These are phyloP conservation scores for Willowsia nigromaculata DNA, from an alignment of 2,888 invertebrate genomes.

Conservation along the genomic window DNA sequence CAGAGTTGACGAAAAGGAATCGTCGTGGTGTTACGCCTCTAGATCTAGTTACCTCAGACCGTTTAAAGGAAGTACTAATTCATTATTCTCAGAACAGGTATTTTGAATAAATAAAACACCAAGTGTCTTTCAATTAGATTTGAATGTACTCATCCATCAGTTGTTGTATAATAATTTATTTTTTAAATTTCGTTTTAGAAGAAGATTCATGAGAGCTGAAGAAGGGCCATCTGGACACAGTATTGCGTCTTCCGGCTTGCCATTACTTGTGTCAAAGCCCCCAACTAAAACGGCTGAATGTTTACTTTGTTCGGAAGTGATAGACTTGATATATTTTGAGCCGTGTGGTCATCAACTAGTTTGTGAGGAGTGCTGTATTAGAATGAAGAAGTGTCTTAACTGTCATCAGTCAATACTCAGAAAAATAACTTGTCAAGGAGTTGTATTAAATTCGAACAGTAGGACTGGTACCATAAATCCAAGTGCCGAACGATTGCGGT, in stretches of 20 bases:
- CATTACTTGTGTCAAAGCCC: constrained; percentile 19
- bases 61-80: constrained; percentile 75
- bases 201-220: constrained; percentile 39
- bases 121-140: not conserved
- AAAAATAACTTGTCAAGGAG: constrained; percentile 79
- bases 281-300: constrained; percentile 82
- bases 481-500: constrained; percentile 85
- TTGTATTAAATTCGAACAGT: constrained; percentile 53
- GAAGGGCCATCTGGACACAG: constrained; percentile 31
- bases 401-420: constrained; percentile 84
- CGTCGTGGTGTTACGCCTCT: constrained; percentile 75
- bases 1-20: constrained; percentile 75
- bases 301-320: constrained; percentile 87
- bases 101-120: not conserved
- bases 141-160: not conserved
- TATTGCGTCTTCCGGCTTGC: constrained; percentile 1
- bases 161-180: not conserved
- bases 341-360: constrained; percentile 88
- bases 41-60: constrained; percentile 75
- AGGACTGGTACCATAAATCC: constrained; percentile 81
- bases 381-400: constrained; percentile 89
- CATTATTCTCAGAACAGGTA: constrained; percentile 76
- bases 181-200: not conserved
- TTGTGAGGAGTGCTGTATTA: constrained; percentile 87
- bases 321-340: constrained; percentile 85